Conservation (phyloP, 64 coral and sea anemone species). For the Acropora tenuis region DNA sequence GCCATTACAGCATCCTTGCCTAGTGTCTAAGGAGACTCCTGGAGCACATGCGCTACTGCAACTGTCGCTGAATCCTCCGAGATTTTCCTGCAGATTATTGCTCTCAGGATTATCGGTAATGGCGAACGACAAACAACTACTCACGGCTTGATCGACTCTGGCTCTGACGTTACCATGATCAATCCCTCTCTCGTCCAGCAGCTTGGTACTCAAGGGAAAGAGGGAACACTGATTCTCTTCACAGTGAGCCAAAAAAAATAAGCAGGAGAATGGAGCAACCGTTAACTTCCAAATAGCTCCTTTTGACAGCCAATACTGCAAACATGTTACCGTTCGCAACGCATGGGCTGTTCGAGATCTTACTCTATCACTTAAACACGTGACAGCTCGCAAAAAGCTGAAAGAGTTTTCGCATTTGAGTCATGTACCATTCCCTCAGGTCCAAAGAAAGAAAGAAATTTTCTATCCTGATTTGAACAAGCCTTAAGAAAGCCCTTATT, state of each 20-base stretch:
- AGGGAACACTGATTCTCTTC: background rate
- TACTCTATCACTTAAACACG: conserved; percentile 33
- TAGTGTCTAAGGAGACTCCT: background rate
- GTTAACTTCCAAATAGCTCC: conserved; percentile 3
- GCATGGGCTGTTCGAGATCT: conserved; percentile 43
- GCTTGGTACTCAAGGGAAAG: conserved; percentile 11
- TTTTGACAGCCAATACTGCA: background rate
- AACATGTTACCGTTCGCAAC: background rate
- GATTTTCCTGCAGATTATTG: conserved; percentile 24
- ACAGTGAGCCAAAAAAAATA: conserved; percentile 16
- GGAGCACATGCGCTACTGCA: background rate
- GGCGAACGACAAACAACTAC: background rate
- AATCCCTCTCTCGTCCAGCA: conserved; percentile 29
- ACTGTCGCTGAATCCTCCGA: conserved; percentile 10
- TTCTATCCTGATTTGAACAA: conserved; percentile 48
- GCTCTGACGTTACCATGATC: conserved; percentile 17
- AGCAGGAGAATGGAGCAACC: background rate
- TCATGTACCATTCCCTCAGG: conserved; percentile 42
- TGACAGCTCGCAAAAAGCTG: background rate
- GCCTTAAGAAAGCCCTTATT: conserved; percentile 28
- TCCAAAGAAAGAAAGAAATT: conserved; percentile 19
- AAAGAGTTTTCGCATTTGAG: conserved; percentile 29
- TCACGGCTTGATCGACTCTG: conserved; percentile 41
- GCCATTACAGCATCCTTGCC: background rate
- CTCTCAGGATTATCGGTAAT: conserved; percentile 12